phyloP scores from a whole-genome alignment of 2,797 vertebrate genomes.

The Spinibarbus caldwelli region DNA sequence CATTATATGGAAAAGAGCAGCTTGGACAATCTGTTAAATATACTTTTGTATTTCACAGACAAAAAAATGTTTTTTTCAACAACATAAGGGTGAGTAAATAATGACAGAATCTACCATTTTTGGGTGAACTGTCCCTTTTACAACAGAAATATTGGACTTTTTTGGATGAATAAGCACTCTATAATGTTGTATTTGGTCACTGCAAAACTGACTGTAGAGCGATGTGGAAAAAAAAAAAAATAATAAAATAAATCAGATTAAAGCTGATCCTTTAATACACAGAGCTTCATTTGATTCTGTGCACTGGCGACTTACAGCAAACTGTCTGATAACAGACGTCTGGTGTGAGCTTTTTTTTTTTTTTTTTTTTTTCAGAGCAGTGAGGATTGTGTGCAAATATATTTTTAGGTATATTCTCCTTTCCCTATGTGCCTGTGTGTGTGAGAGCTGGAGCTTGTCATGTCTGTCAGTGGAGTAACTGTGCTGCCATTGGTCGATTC shows the following conservation, averaged over 20 bases:
- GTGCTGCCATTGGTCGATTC: constrained; percentile 72
- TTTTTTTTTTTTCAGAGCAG: background rate
- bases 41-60: background rate
- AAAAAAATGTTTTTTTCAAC: background rate
- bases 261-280: constrained; percentile 1
- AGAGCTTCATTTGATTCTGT: constrained; percentile 16
- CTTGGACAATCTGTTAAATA: background rate
- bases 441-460: constrained; percentile 29
- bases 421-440: constrained; percentile 48
- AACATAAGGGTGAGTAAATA: background rate
- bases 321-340: background rate
- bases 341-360: background rate
- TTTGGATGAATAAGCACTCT: background rate
- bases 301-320: background rate
- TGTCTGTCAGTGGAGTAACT: constrained; percentile 51
- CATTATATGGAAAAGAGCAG: background rate
- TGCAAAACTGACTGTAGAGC: background rate
- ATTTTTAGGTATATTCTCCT: constrained; percentile 9
- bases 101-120: background rate
- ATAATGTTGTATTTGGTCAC: background rate
- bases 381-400: constrained; percentile 11
- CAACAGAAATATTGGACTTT: background rate
- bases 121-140: background rate
- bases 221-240: background rate
- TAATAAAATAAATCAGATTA: constrained; percentile 24